phyloP scores from a whole-genome alignment of 2,113 vertebrate genomes.

The Addax nasomaculatus region DNA sequence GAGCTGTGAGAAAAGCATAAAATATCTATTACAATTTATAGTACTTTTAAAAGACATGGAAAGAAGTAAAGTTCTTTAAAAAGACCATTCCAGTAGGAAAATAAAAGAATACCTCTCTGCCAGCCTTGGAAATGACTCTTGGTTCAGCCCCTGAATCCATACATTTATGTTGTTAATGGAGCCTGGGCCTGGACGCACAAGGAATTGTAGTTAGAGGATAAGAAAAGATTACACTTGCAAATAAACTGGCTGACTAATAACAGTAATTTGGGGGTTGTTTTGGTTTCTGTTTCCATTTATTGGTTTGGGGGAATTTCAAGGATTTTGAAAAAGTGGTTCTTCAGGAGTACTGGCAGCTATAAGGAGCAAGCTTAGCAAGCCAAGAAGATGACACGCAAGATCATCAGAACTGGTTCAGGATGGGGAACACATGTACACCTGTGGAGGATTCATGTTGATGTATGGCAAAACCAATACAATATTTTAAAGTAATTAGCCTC shows the following conservation, averaged over 20 bases:
- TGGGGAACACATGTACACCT: no score
- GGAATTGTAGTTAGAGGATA: conserved; percentile 3
- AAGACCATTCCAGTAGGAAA: neutral
- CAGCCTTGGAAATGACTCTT: conserved; percentile 19
- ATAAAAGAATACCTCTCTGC: neutral
- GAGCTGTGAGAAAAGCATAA: neutral
- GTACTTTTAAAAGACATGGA: neutral
- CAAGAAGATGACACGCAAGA: neutral
- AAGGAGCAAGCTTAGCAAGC: neutral
- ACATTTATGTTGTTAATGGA: neutral
- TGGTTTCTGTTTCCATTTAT: neutral
- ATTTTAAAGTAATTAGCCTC: no score
- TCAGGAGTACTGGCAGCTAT: neutral
- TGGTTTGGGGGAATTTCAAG: conserved; percentile 3
- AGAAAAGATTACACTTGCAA: conserved; percentile 26
- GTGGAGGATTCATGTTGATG: no score
- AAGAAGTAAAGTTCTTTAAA: neutral
- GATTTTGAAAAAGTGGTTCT: conserved; percentile 26
- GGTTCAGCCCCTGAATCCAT: neutral
- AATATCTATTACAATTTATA: neutral
- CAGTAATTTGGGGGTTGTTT: neutral
- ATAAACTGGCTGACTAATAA: conserved; percentile 2
- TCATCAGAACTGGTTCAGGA: neutral
- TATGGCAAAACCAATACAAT: no score
- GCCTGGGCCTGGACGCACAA: neutral